Base-by-base conservation (phyloP, 30 jellyfish, hydroid and myxozoan species). In the Pseudorhiza aurosa region DNA sequence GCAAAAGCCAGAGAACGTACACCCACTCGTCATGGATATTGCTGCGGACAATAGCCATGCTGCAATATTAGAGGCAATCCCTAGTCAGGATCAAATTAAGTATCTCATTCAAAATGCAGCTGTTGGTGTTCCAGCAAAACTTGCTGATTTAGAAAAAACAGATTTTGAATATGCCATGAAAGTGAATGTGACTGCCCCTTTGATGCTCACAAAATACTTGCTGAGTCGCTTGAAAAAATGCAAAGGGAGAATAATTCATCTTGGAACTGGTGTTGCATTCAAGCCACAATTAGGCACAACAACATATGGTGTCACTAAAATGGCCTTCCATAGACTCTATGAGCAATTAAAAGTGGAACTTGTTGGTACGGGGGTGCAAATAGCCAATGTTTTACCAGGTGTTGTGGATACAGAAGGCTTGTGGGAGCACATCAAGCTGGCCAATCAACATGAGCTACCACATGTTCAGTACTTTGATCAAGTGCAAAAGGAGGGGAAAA, bases 261-360 rank as follows among this genome's bases (percentile, higher is more conserved):
- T 76, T 18, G 88, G 88, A 25, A 76, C 88, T n/a, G 88, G 88
- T 2, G 88, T 76, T 8, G 88, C 88, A 31, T 76, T 76, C 46
- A 57, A 59, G 18, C 67, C 88, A 11, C 88, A 76, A 68, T 24
- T 76, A 37, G 88, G 88, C 21, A 76, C 88, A 17, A 55, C 88
- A 10, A 76, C 88, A 5, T 76, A 76, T 59, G 88, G 88, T 9
- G 78, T 76, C 22, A 76, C 88, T 2, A 76, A 76, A 46, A 76
- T 76, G 88, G 88, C 88, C 11, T 76, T 76, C 55, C 77, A 76
- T 35, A 79, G 88, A 17, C 58, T 76, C 1, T 76, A 31, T 57
- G 45, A 42, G 29, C 88, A 76, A 29, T 57, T 76, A 2, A 75
- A 57, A 27, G 78, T 76, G 17, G 88, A 76, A 45, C 68, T 76